phyloP scores from a whole-genome alignment of 1,140 invertebrate species.

The Chironomus tepperi region DNA sequence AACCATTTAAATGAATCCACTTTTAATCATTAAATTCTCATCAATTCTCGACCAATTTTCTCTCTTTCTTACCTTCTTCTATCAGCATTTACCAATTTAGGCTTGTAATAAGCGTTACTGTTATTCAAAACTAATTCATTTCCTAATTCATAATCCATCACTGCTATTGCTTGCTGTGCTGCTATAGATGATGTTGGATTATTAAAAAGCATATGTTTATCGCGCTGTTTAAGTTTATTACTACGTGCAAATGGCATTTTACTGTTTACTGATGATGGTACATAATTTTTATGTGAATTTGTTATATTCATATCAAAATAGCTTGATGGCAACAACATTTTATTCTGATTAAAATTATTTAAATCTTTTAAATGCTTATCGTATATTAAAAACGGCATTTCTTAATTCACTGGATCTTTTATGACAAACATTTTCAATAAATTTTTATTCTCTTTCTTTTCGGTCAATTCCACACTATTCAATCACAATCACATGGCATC shows the following conservation, averaged over 20 bases:
- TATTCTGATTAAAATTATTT: neutral
- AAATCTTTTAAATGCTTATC: neutral
- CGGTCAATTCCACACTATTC: no score
- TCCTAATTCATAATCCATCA: conserved; percentile 21
- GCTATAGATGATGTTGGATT: neutral
- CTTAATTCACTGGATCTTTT: no score
- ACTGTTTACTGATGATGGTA: neutral
- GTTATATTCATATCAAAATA: conserved; percentile 12
- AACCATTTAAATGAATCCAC: neutral
- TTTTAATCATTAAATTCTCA: neutral
- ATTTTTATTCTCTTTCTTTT: neutral
- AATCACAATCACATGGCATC: no score
- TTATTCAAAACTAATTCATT: conserved; percentile 12
- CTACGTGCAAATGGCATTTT: conserved; percentile 4
- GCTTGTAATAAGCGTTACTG: conserved; percentile 16
- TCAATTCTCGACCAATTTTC: neutral
- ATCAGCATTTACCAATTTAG: conserved; percentile 13
- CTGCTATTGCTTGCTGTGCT: neutral
- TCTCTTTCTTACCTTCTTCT: conserved; percentile 1
- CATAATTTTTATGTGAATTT: neutral
- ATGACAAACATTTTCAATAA: neutral
- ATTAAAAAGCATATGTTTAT: neutral
- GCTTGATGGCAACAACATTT: conserved; percentile 18
- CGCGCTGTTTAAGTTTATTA: conserved; percentile 3
- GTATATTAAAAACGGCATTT: neutral